Base-by-base conservation (phyloP, 2,888 invertebrate genomes). In the Cheilosia soror region DNA sequence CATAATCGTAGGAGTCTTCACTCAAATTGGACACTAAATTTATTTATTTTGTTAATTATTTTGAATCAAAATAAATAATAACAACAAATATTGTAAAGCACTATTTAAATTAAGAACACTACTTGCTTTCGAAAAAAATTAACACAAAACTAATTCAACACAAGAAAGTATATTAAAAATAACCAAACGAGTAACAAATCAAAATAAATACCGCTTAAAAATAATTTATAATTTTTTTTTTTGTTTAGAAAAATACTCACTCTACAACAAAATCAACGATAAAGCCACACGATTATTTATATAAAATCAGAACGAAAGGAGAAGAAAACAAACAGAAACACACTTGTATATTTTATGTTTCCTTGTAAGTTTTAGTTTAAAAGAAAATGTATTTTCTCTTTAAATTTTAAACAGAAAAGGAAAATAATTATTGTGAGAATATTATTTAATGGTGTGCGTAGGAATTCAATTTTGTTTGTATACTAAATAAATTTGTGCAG, bases 1-100 rank as follows among this genome's bases (percentile, higher is more conserved):
- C 92, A 92, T 92, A 92, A 92, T 92, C 93, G 92, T 92, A 92
- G 89, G 92, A 92, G 90, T 91, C 92, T 91, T 92, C 92, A 90
- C 92, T 92, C 91, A 92, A 92, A 91, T 91, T 92, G 91, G 92
- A 92, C 92, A 92, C 92, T 92, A 89, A 86, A 88, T 87, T 85
- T 87, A 82, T 72, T 33, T 69, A 42, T 20, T 11, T 27, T 66
- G 42, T 49, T 53, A 20, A 27, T 71, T 42, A 53, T 25, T 44
- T 71, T 47, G 2, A 44, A 7, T 47, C 25, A 71, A 27, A 49
- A 2, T 31, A 47, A 29, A 20, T 9, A 27, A 29, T 49, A 15
- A 73, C 33, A 33, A 55, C 5, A 15, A 42, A 51, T n/a, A n/a
- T 13, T 62, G 55, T 7, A 11, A 73, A 75, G 60, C 75, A 81